These are phyloP conservation scores for Mesorhabditis sp. DNA, from an alignment of 2,888 invertebrate genomes.

Conservation along the genomic window DNA sequence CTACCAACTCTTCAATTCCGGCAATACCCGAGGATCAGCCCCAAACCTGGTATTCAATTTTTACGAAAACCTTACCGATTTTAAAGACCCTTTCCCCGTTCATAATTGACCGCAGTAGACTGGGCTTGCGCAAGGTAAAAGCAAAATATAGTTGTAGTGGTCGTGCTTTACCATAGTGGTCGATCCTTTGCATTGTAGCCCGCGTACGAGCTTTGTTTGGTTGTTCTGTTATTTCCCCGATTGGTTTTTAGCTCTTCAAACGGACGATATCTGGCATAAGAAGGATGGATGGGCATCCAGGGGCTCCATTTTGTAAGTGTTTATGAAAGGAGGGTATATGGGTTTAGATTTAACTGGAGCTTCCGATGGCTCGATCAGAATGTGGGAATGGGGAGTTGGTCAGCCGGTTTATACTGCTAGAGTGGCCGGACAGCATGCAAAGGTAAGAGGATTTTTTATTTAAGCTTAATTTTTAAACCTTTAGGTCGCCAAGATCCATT, in stretches of 20 bases:
- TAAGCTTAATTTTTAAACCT: not conserved
- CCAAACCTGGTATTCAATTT: constrained; percentile 28
- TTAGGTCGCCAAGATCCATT: constrained; percentile 47
- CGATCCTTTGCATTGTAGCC: not conserved
- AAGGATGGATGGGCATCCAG: constrained; percentile 90
- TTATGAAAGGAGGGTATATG: not conserved
- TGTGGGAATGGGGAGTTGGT: constrained; percentile 94
- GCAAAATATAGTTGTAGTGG: constrained; percentile 14
- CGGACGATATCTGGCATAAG: constrained; percentile 90
- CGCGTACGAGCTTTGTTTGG: not conserved
- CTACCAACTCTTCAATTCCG: constrained; percentile 48
- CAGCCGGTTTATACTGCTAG: constrained; percentile 84
- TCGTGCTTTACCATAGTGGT: constrained; percentile 15
- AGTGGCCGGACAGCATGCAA: constrained; percentile 81
- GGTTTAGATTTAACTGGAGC: constrained; percentile 77
- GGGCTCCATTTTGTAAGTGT: constrained; percentile 87
- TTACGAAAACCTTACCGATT: not conserved
- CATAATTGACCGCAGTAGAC: constrained; percentile 91
- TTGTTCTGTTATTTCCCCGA: constrained; percentile 8
- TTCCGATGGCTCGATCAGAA: constrained; percentile 88
- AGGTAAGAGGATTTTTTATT: constrained; percentile 66
- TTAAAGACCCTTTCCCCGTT: constrained; percentile 69
- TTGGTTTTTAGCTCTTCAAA: constrained; percentile 75
- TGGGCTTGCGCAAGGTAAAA: constrained; percentile 85
- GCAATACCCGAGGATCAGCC: not conserved